phyloP scores from a whole-genome alignment of 2,888 invertebrate species.

The Eupithecia subfuscata region DNA sequence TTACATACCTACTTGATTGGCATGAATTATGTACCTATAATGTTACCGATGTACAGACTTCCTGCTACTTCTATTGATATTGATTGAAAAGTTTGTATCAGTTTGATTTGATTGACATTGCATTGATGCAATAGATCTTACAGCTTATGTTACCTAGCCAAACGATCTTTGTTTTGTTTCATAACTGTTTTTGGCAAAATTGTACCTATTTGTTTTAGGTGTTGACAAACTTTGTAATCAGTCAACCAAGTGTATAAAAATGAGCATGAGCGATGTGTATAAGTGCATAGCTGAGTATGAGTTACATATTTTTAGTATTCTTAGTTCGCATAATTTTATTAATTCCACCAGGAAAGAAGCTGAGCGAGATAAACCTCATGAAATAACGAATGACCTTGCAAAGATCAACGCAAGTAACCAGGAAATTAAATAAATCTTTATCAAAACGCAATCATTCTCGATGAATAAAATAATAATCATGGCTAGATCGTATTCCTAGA shows the following conservation, averaged over 20 bases:
- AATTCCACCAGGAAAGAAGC: conserved; percentile 41
- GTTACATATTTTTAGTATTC: too few species aligned
- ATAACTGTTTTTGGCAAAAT: too few species aligned
- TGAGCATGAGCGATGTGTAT: too few species aligned
- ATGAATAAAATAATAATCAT: conserved; percentile 34
- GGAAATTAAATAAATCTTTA: conserved; percentile 36
- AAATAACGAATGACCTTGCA: conserved; percentile 43
- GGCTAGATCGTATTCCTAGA: conserved; percentile 43
- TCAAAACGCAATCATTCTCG: conserved; percentile 25
- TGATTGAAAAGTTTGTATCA: conserved; percentile 33
- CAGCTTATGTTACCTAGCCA: not conserved
- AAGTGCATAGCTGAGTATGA: too few species aligned
- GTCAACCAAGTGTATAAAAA: too few species aligned
- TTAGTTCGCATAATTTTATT: conserved; percentile 5
- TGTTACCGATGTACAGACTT: conserved; percentile 46
- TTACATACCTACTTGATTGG: conserved; percentile 6
- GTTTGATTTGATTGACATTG: not conserved
- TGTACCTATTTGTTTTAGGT: too few species aligned
- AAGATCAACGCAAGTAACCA: conserved; percentile 33
- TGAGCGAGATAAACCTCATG: conserved; percentile 35
- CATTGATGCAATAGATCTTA: not conserved
- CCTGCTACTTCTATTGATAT: conserved; percentile 42
- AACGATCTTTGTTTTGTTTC: not conserved
- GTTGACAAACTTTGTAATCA: too few species aligned
- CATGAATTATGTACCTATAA: conserved; percentile 21